Base-by-base conservation (phyloP, 2,888 invertebrate genomes). In the Drosophila melanosoma region DNA sequence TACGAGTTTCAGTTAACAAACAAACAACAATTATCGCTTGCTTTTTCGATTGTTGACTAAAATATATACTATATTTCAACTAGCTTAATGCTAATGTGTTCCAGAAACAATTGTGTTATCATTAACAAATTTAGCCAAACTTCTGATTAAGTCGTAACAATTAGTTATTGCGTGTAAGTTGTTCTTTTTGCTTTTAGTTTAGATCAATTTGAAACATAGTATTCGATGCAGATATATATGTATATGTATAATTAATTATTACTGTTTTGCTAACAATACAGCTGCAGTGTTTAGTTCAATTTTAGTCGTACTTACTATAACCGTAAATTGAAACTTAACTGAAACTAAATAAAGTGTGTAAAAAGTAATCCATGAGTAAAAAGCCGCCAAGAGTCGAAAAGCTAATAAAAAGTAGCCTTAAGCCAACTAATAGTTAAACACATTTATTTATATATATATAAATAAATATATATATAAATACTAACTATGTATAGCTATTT, bases 91-190 rank as follows among this genome's bases (percentile, higher is more conserved):
- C 80, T 74, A 76, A 85, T 85, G 88, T 85, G 85, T 85, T 85
- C 90, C 88, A 84, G 59, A 72, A 83, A 79, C 57, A 82, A 84
- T 75, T 83, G 80, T 87, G 70, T 82, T 71, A 67, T 79, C 73
- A 71, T 72, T 70, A 83, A 86, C 65, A 76, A 74, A 69, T 67
- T 60, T 89, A 89, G 90, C 85, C 88, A 89, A 89, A 87, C 76
- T 74, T 87, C 69, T 61, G 64, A 42, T 59, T 88, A 76, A 76
- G 81, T 69, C 66, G 32, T 71, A 69, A 67, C 60, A 26, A 20
- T 66, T 66, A 66, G 66, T 79, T 79, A 64, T 48, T 61, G 45
- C 53, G 56, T 66, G 59, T 58, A 62, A 65, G 52, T 69, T 70
- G 70, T 66, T 48, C 35, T 35, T 65, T 52, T 69, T 57, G 49